Conservation (phyloP, 2,888 invertebrate genomes). For the Scrobipalpa atriplicella region DNA sequence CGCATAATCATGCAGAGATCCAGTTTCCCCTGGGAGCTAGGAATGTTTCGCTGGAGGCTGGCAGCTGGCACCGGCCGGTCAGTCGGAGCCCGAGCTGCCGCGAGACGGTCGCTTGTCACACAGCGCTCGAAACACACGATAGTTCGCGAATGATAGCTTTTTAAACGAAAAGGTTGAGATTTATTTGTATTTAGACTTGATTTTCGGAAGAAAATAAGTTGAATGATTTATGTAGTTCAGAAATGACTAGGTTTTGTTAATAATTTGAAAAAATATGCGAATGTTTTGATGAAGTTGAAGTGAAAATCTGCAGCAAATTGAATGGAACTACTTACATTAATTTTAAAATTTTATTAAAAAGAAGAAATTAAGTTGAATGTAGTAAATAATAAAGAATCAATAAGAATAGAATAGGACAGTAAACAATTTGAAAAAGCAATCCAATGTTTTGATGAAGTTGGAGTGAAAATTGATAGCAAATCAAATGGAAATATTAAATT, state of each 20-base stretch:
- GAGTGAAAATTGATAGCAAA: conserved; percentile 4
- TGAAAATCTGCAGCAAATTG: not conserved
- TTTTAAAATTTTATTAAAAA: too few relatives aligned
- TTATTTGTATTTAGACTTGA: not conserved
- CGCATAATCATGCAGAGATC: not conserved
- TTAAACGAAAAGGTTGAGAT: not conserved
- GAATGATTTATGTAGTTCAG: not conserved
- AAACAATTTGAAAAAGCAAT: not conserved
- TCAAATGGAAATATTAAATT: too few relatives aligned
- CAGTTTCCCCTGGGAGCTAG: not conserved
- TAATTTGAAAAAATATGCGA: not conserved
- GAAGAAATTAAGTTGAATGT: too few relatives aligned
- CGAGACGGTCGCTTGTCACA: not conserved
- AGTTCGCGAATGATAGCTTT: not conserved
- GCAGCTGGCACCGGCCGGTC: not conserved
- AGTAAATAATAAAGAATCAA: too few relatives aligned
- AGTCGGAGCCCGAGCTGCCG: not conserved
- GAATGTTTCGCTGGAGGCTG: not conserved
- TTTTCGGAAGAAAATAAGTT: not conserved
- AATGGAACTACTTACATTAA: conserved; percentile 7
- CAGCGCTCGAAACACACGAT: not conserved
- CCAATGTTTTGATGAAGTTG: not conserved
- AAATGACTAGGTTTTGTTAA: not conserved
- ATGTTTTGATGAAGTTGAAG: not conserved
- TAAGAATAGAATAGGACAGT: not conserved